These are phyloP conservation scores for Amazonetta brasiliensis DNA, from an alignment of 2,797 vertebrate genomes.

Conservation along the genomic window DNA sequence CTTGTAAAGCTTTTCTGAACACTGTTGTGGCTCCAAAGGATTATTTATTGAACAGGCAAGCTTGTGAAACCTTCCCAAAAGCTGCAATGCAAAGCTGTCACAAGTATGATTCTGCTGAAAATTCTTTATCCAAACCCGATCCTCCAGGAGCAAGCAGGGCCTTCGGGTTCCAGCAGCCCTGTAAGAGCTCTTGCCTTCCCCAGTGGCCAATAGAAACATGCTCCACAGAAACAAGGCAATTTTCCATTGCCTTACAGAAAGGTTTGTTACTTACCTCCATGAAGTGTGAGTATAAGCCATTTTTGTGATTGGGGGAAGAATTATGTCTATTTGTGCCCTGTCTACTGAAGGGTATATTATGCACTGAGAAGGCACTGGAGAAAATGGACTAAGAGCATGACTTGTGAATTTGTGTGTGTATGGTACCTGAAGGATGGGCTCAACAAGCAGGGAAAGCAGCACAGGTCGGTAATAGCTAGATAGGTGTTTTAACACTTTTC, in stretches of 20 bases:
- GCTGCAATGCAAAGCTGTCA: not conserved
- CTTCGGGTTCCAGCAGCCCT: not conserved
- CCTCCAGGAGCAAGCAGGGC: not conserved
- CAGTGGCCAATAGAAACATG: not conserved
- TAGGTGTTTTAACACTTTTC: not conserved
- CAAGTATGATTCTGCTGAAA: not conserved
- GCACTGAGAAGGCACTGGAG: not conserved
- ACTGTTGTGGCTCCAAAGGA: not conserved
- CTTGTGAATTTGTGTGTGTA: not conserved
- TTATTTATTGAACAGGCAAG: slow-evolving; percentile 25
- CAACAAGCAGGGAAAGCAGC: not conserved
- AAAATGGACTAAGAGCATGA: not conserved
- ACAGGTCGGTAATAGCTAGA: not conserved
- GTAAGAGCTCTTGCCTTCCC: not conserved
- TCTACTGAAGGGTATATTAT: not conserved
- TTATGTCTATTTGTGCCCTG: not conserved
- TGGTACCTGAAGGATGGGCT: not conserved
- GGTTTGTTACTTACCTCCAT: not conserved
- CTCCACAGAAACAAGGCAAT: rapidly evolving
- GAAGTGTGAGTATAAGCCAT: not conserved
- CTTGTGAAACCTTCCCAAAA: slow-evolving; percentile 12
- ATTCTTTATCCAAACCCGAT: not conserved
- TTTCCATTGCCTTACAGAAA: not conserved
- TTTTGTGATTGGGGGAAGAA: not conserved
- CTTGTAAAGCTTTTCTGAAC: slow-evolving; percentile 17